These are phyloP conservation scores for Apodemia duryi DNA, from an alignment of 2,888 invertebrate species.

Conservation along the genomic window DNA sequence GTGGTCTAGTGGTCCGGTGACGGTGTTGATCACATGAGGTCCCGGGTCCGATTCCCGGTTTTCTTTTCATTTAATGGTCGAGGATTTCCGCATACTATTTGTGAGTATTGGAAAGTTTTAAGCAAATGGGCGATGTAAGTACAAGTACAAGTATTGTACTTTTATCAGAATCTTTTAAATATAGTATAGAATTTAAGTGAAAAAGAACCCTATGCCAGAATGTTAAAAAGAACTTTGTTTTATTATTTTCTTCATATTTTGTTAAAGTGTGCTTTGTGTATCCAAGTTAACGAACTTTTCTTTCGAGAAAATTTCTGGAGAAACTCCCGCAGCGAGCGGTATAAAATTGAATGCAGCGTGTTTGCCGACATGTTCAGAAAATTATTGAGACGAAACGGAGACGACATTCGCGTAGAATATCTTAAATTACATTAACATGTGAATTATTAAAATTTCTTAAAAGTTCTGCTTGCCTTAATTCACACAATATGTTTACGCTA, in stretches of 20 bases:
- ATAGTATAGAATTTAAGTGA: no score
- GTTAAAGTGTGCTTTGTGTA: conserved; percentile 6
- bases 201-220: background rate
- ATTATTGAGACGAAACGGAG: conserved; percentile 8
- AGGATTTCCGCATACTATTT: no score
- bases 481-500: background rate
- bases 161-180: background rate
- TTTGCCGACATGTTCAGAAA: conserved; percentile 2
- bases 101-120: no score
- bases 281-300: conserved; percentile 7
- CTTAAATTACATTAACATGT: conserved; percentile 4
- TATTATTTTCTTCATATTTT: conserved; percentile 2
- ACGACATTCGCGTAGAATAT: background rate
- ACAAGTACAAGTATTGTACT: no score
- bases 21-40: no score
- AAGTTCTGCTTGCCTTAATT: background rate
- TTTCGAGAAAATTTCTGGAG: background rate
- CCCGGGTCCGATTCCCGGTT: no score
- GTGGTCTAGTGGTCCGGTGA: no score
- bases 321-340: background rate
- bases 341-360: conserved; percentile 10
- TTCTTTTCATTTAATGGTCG: no score
- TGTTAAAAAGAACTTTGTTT: background rate
- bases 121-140: no score
- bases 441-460: conserved; percentile 6